Base-by-base conservation (phyloP, 2,888 invertebrate genomes). In the Diplolepis rosae region DNA sequence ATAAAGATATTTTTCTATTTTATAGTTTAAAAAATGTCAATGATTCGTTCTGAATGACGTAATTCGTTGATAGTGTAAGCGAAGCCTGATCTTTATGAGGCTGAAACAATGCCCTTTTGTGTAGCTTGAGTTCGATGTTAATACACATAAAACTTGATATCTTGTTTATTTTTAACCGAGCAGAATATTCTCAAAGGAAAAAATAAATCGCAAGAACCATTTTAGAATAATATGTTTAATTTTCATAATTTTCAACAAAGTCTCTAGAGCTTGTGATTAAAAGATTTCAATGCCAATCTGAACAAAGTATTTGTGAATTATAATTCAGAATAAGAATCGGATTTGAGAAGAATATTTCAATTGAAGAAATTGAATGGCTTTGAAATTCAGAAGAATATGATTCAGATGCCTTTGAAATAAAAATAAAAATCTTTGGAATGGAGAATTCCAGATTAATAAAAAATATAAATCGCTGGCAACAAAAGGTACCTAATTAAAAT, bases 401-500 rank as follows among this genome's bases (percentile, higher is more conserved):
- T 30, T 15, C 0, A 28, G 15, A 11, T 30, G 30, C 9, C n/a
- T n/a, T 54, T 30, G 30, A 56, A 22, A 56, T 18, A 56, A 4
- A 22, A 56, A 1, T 56, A 56, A 56, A 56, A 18, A 35, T 35
- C 24, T 39, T 4, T 54, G 4, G 24, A 39, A 13, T n/a, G 61
- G 22, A 1, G 39, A 61, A 61, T 61, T 61, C n/a, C 6, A 61
- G 24, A n/a, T 24, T 11, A 2, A 39, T 39, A 61, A n/a, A 39
- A 61, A 24, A 22, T 18, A 61, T 24, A 61, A 61, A 39, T 39
- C 24, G 22, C 39, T 24, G 61, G 61, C 39, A 61, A 39, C 61
- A 27, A 61, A 61, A 61, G 39, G 35, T 39, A 61, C 61, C 27
- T 61, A 61, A 61, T 61, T 61, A 61, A 61, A 61, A 61, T 61